phyloP scores from a whole-genome alignment of 2,113 vertebrate species.

The Tupaia tana region DNA sequence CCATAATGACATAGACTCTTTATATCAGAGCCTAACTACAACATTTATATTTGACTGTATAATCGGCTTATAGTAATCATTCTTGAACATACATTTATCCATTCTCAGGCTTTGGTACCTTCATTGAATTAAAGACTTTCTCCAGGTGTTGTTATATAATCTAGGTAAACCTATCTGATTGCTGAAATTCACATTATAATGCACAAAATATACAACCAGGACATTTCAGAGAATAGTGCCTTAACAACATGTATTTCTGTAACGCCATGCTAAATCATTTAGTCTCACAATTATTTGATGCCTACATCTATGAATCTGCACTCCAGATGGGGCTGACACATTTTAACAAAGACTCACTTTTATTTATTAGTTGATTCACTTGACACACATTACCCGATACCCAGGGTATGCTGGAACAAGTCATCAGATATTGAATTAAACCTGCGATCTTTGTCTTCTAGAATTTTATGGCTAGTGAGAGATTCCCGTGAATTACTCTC shows the following conservation, averaged over 20 bases:
- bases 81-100: neutral
- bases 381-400: neutral
- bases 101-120: neutral
- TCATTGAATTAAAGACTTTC: constrained; percentile 38
- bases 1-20: neutral
- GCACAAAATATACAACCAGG: neutral
- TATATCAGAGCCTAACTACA: neutral
- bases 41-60: neutral
- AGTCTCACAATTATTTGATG: neutral
- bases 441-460: neutral
- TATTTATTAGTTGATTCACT: neutral
- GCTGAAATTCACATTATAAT: neutral
- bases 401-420: neutral
- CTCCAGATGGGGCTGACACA: neutral
- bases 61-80: neutral
- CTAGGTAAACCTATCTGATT: neutral
- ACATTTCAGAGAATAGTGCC: neutral
- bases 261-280: neutral
- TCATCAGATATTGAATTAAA: neutral
- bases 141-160: neutral
- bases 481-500: neutral
- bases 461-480: neutral
- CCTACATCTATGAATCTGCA: neutral
- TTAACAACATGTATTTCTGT: neutral
- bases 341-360: neutral